phyloP scores from a whole-genome alignment of 2,113 vertebrate genomes.

The Cochlearius cochlearius region DNA sequence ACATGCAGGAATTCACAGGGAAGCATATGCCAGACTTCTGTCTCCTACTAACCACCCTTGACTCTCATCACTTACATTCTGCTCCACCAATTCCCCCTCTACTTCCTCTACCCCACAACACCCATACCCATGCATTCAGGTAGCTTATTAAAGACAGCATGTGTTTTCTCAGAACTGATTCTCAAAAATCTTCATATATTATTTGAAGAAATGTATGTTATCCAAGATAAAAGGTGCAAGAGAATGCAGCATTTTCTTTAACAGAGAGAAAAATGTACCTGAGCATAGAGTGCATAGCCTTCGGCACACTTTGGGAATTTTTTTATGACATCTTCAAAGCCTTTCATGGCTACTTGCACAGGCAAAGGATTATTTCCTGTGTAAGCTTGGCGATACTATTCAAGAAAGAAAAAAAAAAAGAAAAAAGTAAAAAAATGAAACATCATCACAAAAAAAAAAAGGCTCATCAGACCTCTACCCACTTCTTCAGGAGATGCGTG shows the following conservation, averaged over 20 bases:
- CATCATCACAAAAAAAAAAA: background rate
- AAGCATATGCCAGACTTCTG: background rate
- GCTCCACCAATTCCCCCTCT: background rate
- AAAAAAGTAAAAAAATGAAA: background rate
- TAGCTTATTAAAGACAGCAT: background rate
- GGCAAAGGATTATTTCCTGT: constrained; percentile 94
- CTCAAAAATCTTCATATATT: background rate
- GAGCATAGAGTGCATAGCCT: constrained; percentile 96
- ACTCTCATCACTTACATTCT: background rate
- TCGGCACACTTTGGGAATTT: constrained; percentile 95
- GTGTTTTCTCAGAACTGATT: background rate
- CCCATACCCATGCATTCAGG: background rate
- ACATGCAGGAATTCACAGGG: background rate
- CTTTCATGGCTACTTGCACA: constrained; percentile 94
- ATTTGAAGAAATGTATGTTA: background rate
- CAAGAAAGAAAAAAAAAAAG: background rate
- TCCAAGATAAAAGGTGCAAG: background rate
- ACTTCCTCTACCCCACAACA: background rate
- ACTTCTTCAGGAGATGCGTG: background rate
- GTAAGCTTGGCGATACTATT: constrained; percentile 95
- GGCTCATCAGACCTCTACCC: background rate
- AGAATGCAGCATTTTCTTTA: background rate
- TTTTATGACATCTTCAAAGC: constrained; percentile 95
- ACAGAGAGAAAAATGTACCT: constrained; percentile 76
- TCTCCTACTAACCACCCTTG: background rate